Percentiles rank a stretch among this genome's conserved stretches.
Evolutionary conservation across 2,113 vertebrate species (phyloP).

Genomic region (Heterotis niloticus): DNA sequence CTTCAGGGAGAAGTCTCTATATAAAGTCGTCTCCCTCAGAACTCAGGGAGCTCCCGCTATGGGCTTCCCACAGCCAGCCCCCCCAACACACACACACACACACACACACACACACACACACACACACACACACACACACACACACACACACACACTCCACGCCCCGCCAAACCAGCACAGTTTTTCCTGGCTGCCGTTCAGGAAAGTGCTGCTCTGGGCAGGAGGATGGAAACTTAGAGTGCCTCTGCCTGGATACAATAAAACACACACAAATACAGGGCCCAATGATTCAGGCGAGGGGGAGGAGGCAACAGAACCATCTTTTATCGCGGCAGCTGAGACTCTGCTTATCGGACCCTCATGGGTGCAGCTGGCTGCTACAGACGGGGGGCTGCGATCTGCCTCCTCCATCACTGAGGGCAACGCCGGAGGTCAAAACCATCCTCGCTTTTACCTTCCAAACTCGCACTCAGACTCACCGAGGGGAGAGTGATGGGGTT

Average conservation of each 20-base stretch:
- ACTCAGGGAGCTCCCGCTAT: constrained; percentile 64
- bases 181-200: constrained; percentile 96
- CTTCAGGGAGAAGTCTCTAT: constrained; percentile 63
- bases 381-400: background rate
- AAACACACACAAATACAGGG: constrained; percentile 77
- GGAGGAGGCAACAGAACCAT: background rate
- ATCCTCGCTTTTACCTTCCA: background rate
- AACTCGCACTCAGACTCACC: background rate
- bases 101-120: background rate
- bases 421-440: background rate
- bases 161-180: constrained; percentile 78
- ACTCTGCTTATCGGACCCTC: background rate
- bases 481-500: no score
- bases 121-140: background rate
- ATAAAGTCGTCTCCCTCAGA: constrained; percentile 64
- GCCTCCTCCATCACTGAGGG: background rate
- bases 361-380: background rate
- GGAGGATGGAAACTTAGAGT: constrained; percentile 89
- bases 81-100: background rate
- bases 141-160: constrained; percentile 1
- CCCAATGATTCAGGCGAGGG: constrained; percentile 27
- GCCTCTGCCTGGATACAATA: constrained; percentile 86
- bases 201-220: constrained; percentile 85
- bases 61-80: constrained; percentile 78
- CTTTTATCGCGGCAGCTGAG: background rate